These are phyloP conservation scores for Pseudochaenichthys georgianus DNA, from an alignment of 2,797 vertebrate species.

Conservation along the genomic window DNA sequence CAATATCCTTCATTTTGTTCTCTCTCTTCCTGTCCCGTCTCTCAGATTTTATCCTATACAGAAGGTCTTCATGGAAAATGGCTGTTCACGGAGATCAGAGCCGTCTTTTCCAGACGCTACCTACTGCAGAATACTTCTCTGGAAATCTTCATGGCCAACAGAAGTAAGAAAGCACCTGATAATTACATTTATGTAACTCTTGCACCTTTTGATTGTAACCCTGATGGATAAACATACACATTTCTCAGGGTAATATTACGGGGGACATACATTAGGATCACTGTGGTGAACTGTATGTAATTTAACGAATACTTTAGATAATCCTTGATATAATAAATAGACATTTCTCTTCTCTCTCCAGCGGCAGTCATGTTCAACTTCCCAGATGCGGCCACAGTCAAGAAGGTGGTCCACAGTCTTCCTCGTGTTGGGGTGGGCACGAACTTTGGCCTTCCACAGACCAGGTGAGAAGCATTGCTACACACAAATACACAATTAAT, in stretches of 20 bases:
- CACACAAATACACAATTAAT: not conserved
- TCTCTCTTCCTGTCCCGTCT: slow-evolving; percentile 15
- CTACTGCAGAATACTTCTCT: slow-evolving; percentile 96
- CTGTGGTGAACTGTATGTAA: not conserved
- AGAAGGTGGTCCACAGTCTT: slow-evolving; percentile 95
- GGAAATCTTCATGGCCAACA: slow-evolving; percentile 98
- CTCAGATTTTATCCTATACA: slow-evolving; percentile 93
- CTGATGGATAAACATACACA: not conserved
- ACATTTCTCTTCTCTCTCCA: slow-evolving; percentile 67
- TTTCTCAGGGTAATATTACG: not conserved
- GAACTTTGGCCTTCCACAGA: slow-evolving; percentile 95
- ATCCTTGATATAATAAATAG: not conserved
- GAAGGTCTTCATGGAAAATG: slow-evolving; percentile 98
- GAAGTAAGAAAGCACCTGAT: slow-evolving; percentile 86
- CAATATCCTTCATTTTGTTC: not conserved
- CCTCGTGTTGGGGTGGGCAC: slow-evolving; percentile 98
- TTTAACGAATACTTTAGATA: not conserved
- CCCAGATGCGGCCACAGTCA: slow-evolving; percentile 92
- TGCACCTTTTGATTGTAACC: slow-evolving; percentile 4
- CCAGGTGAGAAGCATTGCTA: slow-evolving; percentile 85
- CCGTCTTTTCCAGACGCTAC: slow-evolving; percentile 95
- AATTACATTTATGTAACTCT: not conserved
- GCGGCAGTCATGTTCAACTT: slow-evolving; percentile 98
- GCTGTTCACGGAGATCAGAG: slow-evolving; percentile 96
- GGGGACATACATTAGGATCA: not conserved